phyloP scores from a whole-genome alignment of 2,113 vertebrate species.

The Hylia prasina region DNA sequence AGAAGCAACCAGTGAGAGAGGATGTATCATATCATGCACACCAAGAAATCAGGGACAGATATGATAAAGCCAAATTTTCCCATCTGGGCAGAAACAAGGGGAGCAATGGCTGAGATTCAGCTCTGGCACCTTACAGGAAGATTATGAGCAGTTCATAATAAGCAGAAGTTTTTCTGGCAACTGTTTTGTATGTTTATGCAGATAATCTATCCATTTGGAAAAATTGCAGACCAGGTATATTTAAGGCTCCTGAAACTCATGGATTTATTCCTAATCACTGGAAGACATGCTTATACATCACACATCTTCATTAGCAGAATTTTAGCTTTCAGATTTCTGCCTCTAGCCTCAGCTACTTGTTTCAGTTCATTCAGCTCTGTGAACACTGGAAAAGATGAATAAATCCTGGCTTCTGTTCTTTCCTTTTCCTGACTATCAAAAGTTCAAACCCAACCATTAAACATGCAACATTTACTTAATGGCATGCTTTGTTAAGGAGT shows the following conservation, averaged over 20 bases:
- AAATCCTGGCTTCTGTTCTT: slow-evolving; percentile 33
- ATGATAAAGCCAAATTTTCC: not conserved
- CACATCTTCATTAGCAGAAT: slow-evolving; percentile 47
- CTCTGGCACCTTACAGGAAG: not conserved
- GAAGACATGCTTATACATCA: slow-evolving; percentile 38
- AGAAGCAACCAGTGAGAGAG: not conserved
- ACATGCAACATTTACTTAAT: not conserved
- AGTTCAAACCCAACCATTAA: not conserved
- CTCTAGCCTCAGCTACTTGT: slow-evolving; percentile 33
- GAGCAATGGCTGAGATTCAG: not conserved
- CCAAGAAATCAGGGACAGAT: not conserved
- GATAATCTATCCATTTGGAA: slow-evolving; percentile 9
- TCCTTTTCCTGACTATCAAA: not conserved
- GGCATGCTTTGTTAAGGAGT: not conserved
- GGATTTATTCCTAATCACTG: slow-evolving; percentile 36
- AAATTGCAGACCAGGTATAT: not conserved
- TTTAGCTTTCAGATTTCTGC: not conserved
- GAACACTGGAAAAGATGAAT: slow-evolving; percentile 44
- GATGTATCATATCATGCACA: not conserved
- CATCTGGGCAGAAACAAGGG: not conserved
- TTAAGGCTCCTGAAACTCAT: slow-evolving; percentile 21
- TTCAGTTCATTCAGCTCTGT: slow-evolving; percentile 33
- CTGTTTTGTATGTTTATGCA: not conserved
- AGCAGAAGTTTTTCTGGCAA: not conserved
- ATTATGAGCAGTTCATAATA: not conserved